phyloP scores from a whole-genome alignment of 2,113 vertebrate species.

The Triplophysa tibetana region DNA sequence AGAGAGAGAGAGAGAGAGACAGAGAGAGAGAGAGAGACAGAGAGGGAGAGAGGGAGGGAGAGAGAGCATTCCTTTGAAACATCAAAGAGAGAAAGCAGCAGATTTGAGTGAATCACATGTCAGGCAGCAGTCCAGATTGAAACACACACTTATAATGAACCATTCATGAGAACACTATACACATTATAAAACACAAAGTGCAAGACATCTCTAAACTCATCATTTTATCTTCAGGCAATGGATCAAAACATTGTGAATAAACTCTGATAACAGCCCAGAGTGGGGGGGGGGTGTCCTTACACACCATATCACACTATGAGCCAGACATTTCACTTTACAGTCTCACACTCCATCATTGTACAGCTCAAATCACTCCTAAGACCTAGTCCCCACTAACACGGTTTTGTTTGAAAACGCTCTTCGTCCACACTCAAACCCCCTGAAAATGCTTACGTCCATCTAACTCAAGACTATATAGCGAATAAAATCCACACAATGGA shows the following conservation, averaged over 20 bases:
- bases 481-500: no score
- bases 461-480: no score
- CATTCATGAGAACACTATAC: constrained; percentile 63
- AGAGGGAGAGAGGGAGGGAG: neutral
- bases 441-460: no score
- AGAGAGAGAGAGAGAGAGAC: no score
- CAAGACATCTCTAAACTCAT: constrained; percentile 25
- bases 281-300: neutral
- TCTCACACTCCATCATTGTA: no score
- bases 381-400: no score
- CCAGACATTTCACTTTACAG: no score
- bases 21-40: neutral
- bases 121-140: constrained; percentile 44
- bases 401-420: no score
- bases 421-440: no score
- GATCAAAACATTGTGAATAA: constrained; percentile 14
- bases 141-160: constrained; percentile 61
- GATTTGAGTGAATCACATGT: constrained; percentile 65
- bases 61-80: constrained; percentile 48
- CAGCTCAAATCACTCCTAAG: no score
- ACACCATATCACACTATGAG: no score
- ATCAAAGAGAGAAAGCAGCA: constrained; percentile 58
- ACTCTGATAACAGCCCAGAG: neutral
- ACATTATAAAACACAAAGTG: constrained; percentile 38
- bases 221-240: constrained; percentile 29